Base-by-base conservation (phyloP, 2,888 invertebrate genomes). In the Schizotus pectinicornis region DNA sequence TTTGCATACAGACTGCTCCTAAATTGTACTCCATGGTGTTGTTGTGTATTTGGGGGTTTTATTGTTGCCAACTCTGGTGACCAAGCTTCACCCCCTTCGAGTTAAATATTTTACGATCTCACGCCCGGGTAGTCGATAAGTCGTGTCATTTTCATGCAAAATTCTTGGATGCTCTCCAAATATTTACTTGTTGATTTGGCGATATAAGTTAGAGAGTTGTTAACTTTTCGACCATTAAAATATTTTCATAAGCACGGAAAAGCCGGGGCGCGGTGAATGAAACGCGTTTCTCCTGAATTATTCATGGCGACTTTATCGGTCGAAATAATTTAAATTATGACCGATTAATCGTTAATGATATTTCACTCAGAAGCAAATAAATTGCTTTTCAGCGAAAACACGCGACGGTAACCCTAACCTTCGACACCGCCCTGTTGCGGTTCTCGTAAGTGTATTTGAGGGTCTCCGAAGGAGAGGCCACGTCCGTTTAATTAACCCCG, bases 321-420 rank as follows among this genome's bases (percentile, higher is more conserved):
- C 38, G 48, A 48, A 60, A 60, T 60, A 56, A 60, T 60, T 60
- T 56, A 48, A 60, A 60, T 60, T 60, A 56, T 55, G 60, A 48
- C 60, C 60, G 60, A 60, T 60, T 60, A 56, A 60, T 56, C 52
- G 56, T 51, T 60, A 56, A 59, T 59, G 45, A 54, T 9, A 11
- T 59, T 59, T 55, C 59, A 59, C 50, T 59, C 46, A 58, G 48
- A 54, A 58, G 42, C 38, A 54, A 58, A 53, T 58, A 58, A 53
- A 53, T 54, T 58, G 53, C 47, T 46, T 52, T 52, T 41, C 47
- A 11, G 39, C 36, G 37, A 52, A 39, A 31, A 22, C 31, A 22
- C 36, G 11, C 36, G 36, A n/a, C 36, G 11, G 11, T 11, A 35
- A 22, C 22, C 22, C 22, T 22, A 22, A 22, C 22, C 22, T 22